Evolutionary conservation across 2,113 vertebrate genomes (phyloP).

Genomic region (Trematomus loennbergii): DNA sequence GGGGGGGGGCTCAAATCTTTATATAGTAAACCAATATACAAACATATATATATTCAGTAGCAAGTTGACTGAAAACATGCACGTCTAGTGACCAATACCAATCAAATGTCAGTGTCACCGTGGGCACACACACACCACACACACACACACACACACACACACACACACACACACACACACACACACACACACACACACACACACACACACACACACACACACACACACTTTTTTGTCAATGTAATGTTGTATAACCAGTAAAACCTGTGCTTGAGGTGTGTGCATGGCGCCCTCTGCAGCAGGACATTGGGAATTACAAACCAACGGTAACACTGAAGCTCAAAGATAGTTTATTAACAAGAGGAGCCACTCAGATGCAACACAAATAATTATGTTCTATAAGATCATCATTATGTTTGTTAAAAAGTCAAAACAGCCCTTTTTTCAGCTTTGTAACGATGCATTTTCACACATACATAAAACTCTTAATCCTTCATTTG

Average conservation of each 20-base stretch:
- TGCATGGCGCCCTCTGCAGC: constrained; percentile 55
- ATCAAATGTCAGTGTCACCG: background rate
- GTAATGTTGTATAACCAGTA: constrained; percentile 16
- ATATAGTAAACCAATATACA: too few species aligned
- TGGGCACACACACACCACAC: constrained; percentile 4
- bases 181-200: background rate
- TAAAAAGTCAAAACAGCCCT: too few species aligned
- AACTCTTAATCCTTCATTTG: too few species aligned
- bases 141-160: constrained; percentile 2
- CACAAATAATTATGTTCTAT: too few species aligned
- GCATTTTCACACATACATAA: too few species aligned
- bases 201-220: constrained; percentile 8
- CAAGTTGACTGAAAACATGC: background rate
- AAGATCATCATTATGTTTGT: too few species aligned
- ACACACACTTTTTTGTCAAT: background rate
- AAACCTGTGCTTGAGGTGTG: background rate
- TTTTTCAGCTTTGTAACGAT: too few species aligned
- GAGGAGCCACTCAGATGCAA: background rate
- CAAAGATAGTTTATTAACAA: background rate
- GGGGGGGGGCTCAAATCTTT: too few species aligned
- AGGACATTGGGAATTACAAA: background rate
- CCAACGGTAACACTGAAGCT: background rate
- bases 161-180: constrained; percentile 3
- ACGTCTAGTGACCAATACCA: background rate
- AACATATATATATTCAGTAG: too few species aligned